Conservation (phyloP, 2,888 invertebrate species). For the Carterocephalus palaemon region DNA sequence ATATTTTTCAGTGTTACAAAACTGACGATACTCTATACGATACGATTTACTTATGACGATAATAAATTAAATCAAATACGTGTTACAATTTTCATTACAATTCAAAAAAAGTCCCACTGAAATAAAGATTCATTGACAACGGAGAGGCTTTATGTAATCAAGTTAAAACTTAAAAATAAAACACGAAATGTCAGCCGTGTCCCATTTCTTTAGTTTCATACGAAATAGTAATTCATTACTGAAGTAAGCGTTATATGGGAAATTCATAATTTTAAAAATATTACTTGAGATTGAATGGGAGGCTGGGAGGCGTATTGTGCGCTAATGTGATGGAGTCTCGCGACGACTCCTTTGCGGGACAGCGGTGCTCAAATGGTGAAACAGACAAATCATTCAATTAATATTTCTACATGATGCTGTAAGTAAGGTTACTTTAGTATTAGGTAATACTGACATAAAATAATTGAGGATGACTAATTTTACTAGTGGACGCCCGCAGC, state of each 20-base stretch:
- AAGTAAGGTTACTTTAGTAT: too few relatives aligned
- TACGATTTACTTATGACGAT: too few relatives aligned
- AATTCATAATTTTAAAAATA: constrained; percentile 24
- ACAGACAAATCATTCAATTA: not conserved
- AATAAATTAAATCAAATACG: too few relatives aligned
- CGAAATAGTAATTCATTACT: constrained; percentile 21
- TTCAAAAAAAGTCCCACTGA: too few relatives aligned
- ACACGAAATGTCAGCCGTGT: constrained; percentile 10
- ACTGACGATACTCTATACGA: too few relatives aligned
- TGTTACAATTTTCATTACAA: too few relatives aligned
- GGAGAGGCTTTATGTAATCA: constrained; percentile 14
- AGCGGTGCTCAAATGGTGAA: constrained; percentile 1
- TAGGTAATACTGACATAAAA: too few relatives aligned
- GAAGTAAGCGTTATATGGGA: constrained; percentile 8
- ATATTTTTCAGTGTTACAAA: too few relatives aligned
- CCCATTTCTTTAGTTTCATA: constrained; percentile 14
- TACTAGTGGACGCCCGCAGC: too few relatives aligned
- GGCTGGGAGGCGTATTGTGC: constrained; percentile 6
- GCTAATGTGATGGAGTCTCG: constrained; percentile 23
- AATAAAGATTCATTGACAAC: not conserved
- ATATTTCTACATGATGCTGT: too few relatives aligned
- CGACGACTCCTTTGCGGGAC: constrained; percentile 9
- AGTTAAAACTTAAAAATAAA: constrained; percentile 17
- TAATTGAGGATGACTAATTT: too few relatives aligned
- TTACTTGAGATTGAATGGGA: constrained; percentile 12